Base-by-base conservation (phyloP, 2,797 vertebrate species). In the Graptemys geographica region DNA sequence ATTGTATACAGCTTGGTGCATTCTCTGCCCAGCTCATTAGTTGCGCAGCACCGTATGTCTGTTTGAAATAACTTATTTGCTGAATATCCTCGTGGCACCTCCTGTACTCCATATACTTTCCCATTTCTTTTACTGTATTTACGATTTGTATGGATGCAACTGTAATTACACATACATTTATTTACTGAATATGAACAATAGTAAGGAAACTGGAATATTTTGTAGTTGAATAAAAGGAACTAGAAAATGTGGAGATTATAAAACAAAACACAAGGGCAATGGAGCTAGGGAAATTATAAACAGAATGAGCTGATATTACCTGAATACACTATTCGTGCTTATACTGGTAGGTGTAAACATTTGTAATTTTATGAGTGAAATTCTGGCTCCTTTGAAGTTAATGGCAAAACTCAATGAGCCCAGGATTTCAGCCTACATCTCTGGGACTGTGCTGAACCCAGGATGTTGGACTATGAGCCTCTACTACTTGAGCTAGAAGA, bases 1-100 rank as follows among this genome's bases (percentile, higher is more conserved):
- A 99, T 98, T 85, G 99, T 98, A 94, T 99, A 98, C 12, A 99
- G 96, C 76, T 97, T 98, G 84, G 98, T 98, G 92, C 99, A 99
- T 94, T 99, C 98, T 90, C 97, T 96, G 95, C 99, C 99, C 92
- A 98, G 95, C n/a, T 69, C 52, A 57, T 99, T 99, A 41, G 47
- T 95, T 33, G 99, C 99, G 97, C 99, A 99, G 94, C 99, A 99
- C 92, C 94, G 97, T 85, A 99, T 97, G 90, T 98, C 90, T 88
- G 93, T 87, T 62, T 89, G 96, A 94, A 97, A 98, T 27, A 98
- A 53, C 3, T 13, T 4, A 10, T 27, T 33, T 52, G 41, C 6
- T 27, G 5, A 2, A 33, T 95, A 90, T 79, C 97, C 89, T 25
- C 23, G 69, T 62, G 96, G 94, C 13, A 90, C 90, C 41, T 94